Percentiles rank a stretch among this genome's conserved stretches.
These are phyloP conservation scores for Cryptocephalus primarius DNA, from an alignment of 2,888 invertebrate genomes.

Conservation along the genomic window DNA sequence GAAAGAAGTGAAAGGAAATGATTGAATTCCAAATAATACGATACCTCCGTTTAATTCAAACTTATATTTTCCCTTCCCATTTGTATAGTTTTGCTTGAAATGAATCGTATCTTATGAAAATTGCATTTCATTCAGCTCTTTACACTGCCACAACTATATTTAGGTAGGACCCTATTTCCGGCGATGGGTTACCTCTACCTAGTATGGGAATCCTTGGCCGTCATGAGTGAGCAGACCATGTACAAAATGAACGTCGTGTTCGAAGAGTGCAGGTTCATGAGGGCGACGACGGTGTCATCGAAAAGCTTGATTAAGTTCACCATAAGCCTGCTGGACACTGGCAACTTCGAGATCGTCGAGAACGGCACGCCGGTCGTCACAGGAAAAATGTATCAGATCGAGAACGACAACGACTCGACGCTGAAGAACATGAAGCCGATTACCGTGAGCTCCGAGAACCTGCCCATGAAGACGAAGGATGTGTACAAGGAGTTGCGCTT, in stretches of 20 bases:
- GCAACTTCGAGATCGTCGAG: constrained; percentile 26
- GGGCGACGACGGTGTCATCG: constrained; percentile 40
- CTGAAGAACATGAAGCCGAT: not conserved
- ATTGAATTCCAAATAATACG: no score
- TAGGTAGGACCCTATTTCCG: constrained; percentile 37
- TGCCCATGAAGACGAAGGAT: constrained; percentile 46
- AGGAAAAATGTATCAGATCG: constrained; percentile 11
- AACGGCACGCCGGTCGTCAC: constrained; percentile 13
- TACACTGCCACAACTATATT: no score
- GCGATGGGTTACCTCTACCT: constrained; percentile 43
- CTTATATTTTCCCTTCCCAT: no score
- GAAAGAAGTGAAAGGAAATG: no score
- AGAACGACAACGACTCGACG: constrained; percentile 32
- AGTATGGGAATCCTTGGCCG: constrained; percentile 43
- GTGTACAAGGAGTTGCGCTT: constrained; percentile 58
- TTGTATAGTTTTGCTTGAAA: no score
- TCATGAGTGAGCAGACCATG: constrained; percentile 29
- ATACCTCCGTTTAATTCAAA: no score
- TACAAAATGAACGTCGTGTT: constrained; percentile 39
- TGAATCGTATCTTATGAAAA: no score
- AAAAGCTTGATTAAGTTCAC: constrained; percentile 24
- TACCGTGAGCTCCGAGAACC: constrained; percentile 22
- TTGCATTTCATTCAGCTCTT: no score
- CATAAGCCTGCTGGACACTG: constrained; percentile 22
- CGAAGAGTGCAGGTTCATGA: constrained; percentile 47